Evolutionary conservation across 2,113 vertebrate genomes (phyloP).

Genomic region (Leptobrachium ailaonicum): DNA sequence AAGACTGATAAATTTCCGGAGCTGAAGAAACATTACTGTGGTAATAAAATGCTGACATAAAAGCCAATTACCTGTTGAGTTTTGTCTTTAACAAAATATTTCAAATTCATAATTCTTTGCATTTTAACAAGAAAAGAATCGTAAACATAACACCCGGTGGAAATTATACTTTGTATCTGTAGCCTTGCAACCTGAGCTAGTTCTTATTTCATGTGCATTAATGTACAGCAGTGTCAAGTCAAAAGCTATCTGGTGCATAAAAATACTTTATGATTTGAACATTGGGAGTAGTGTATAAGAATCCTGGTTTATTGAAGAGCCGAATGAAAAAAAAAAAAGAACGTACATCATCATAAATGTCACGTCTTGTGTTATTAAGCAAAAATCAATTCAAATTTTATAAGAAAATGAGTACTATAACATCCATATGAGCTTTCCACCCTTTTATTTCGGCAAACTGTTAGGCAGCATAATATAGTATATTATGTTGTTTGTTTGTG

Average conservation of each 20-base stretch:
- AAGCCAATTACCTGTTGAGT: constrained; percentile 48
- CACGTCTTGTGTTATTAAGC: constrained; percentile 59
- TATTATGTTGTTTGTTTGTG: constrained; percentile 50
- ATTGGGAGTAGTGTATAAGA: constrained; percentile 21
- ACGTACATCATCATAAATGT: constrained; percentile 52
- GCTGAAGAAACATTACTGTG: constrained; percentile 37
- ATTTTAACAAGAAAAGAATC: constrained; percentile 33
- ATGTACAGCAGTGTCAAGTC: constrained; percentile 43
- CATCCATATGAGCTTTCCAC: constrained; percentile 52
- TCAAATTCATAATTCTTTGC: constrained; percentile 28
- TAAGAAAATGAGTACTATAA: constrained; percentile 60
- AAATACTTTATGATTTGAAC: constrained; percentile 39
- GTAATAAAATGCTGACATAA: constrained; percentile 42
- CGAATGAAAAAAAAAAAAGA: constrained; percentile 17
- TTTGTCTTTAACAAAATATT: constrained; percentile 40
- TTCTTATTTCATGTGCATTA: constrained; percentile 39
- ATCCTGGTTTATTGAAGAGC: constrained; percentile 35
- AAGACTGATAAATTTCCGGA: constrained; percentile 39
- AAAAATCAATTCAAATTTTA: constrained; percentile 62
- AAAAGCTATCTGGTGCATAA: constrained; percentile 41
- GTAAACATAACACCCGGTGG: constrained; percentile 15
- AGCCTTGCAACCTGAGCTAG: constrained; percentile 6
- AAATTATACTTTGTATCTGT: constrained; percentile 26
- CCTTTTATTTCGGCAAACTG: constrained; percentile 59
- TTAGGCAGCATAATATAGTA: constrained; percentile 58